Base-by-base conservation (phyloP, 1,140 invertebrate genomes). In the Maconellicoccus hirsutus region DNA sequence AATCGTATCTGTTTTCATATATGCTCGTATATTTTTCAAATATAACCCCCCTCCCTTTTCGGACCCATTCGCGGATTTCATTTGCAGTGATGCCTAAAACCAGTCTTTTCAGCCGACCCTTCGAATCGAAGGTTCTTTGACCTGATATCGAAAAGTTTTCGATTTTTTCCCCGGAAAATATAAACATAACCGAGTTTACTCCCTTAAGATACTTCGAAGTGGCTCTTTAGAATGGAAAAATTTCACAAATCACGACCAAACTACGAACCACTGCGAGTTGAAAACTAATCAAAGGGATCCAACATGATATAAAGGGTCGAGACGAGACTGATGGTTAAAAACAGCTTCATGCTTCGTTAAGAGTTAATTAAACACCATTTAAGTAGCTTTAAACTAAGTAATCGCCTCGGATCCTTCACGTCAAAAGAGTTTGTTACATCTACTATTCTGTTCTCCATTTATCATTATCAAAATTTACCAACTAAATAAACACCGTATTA, bases 311-410 rank as follows among this genome's bases (percentile, higher is more conserved):
- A 66, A 25, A 66, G 61, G 25, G 25, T 23, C 22, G 61, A 66
- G 61, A 26, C 21, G 19, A 66, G 19, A 66, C 61, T 23, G 61
- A 25, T 66, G 22, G 61, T 66, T 66, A 66, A 66, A 66, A 66
- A 66, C 61, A 66, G 21, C 61, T 66, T 66, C 61, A 66, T 66
- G 61, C 61, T 66, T 66, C 61, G 61, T 66, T 66, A 66, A 66
- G 61, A 66, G 61, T 66, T 66, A 66, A 66, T 66, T 66, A 66
- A 66, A 66, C 61, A 66, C 61, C 61, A 66, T 66, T 66, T 66
- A 66, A 66, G 61, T 66, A 26, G 61, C 61, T 66, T 66, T 66
- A 66, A 66, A 66, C 61, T 66, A 66, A 66, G 61, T 66, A 66
- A 66, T 66, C 61, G 61, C 25, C 6, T 66, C 61, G 19, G 22